A percentile compares a stretch with the other conserved stretches of the same genome.
Evolutionary conservation across 2,888 invertebrate genomes (phyloP).

Genomic region (Laspeyria flexula): DNA sequence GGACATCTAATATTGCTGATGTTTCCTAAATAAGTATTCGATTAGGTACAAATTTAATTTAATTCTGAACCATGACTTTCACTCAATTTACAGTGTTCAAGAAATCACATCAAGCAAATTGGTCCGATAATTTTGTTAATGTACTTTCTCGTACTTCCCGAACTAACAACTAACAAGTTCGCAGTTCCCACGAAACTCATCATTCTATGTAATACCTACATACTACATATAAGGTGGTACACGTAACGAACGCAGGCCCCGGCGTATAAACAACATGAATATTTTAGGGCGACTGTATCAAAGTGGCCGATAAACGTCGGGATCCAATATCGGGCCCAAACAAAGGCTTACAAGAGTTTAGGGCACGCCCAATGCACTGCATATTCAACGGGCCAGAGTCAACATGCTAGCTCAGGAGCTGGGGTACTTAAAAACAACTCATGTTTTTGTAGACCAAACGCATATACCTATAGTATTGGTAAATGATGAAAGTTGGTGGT

Average conservation of each 20-base stretch:
- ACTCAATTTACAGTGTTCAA: too few relatives aligned
- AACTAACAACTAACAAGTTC: constrained; percentile 9
- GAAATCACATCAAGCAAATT: too few relatives aligned
- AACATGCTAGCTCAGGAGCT: constrained; percentile 52
- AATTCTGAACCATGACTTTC: too few relatives aligned
- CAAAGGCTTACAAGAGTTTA: constrained; percentile 85
- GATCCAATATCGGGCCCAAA: constrained; percentile 81
- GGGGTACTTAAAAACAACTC: neutral
- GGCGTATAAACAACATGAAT: constrained; percentile 58
- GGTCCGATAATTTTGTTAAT: neutral
- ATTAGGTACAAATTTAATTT: too few relatives aligned
- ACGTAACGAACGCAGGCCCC: constrained; percentile 39
- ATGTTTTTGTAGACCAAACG: neutral
- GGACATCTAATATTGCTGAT: too few relatives aligned
- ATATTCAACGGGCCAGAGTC: constrained; percentile 80
- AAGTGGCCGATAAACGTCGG: constrained; percentile 71
- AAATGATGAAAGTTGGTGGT: too few relatives aligned
- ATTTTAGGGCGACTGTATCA: constrained; percentile 66
- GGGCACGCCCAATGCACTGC: constrained; percentile 78
- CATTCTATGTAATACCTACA: constrained; percentile 21
- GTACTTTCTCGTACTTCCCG: neutral
- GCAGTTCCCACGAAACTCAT: constrained; percentile 30
- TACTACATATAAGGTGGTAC: constrained; percentile 11
- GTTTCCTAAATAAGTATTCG: too few relatives aligned
- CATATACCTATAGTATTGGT: too few relatives aligned